phyloP scores from a whole-genome alignment of 2,888 invertebrate genomes.

The Nomada fucata region DNA sequence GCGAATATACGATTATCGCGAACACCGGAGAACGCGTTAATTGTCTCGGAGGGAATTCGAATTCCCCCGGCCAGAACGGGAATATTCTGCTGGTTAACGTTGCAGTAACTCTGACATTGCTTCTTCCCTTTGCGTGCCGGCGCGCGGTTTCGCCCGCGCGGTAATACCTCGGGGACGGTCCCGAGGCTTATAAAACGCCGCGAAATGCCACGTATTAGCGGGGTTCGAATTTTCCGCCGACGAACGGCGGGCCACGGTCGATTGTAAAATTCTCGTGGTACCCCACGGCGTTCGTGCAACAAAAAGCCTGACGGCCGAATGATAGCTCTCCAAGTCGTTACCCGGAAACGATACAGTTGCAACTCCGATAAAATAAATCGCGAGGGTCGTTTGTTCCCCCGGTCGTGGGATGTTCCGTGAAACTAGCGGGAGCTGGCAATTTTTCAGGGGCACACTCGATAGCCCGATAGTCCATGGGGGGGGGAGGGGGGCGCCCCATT shows the following conservation, averaged over 20 bases:
- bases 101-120: slow-evolving; percentile 40
- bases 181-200: background rate
- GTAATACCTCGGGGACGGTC: background rate
- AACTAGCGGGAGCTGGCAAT: slow-evolving; percentile 64
- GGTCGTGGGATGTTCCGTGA: slow-evolving; percentile 37
- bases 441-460: slow-evolving; percentile 59
- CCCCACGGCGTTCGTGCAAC: too few species aligned
- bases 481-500: slow-evolving; percentile 62
- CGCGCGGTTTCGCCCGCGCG: background rate
- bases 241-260: background rate
- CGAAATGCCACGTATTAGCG: background rate
- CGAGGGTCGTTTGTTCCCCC: slow-evolving; percentile 58
- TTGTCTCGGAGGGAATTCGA: slow-evolving; percentile 66
- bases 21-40: slow-evolving; percentile 61
- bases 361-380: slow-evolving; percentile 61
- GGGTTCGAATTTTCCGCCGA: background rate
- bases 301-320: background rate
- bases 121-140: background rate
- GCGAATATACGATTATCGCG: slow-evolving; percentile 66
- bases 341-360: slow-evolving; percentile 43
- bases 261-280: background rate
- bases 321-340: slow-evolving; percentile 19
- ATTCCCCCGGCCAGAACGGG: slow-evolving; percentile 57
- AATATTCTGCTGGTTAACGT: slow-evolving; percentile 38
- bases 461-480: slow-evolving; percentile 49